A percentile compares a stretch with the other conserved stretches of the same genome.
Evolutionary conservation across 2,113 vertebrate species (phyloP).

Genomic region (Aspidoscelis tigris): DNA sequence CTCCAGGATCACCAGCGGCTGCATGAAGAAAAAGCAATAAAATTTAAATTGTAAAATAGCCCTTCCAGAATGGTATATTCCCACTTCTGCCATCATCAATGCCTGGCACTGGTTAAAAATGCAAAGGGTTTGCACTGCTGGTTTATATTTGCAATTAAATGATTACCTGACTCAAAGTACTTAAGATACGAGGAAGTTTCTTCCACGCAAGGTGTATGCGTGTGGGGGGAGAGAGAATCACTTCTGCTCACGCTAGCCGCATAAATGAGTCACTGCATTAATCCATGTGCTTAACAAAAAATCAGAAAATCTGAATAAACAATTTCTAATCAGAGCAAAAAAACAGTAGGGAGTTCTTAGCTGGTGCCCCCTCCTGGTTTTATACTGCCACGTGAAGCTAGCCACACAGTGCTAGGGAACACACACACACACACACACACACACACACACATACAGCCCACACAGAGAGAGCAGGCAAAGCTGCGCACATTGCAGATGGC

Average conservation of each 20-base stretch:
- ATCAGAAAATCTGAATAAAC: slow-evolving; percentile 19
- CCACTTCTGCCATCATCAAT: slow-evolving; percentile 10
- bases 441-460: too few species aligned
- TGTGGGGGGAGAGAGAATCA: slow-evolving; percentile 24
- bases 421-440: background rate
- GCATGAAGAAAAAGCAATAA: slow-evolving; percentile 23
- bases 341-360: background rate
- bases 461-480: too few species aligned
- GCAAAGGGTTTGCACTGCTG: slow-evolving; percentile 52
- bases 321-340: slow-evolving; percentile 31
- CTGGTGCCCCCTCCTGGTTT: background rate
- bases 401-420: background rate
- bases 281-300: slow-evolving; percentile 29
- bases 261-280: slow-evolving; percentile 50
- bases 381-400: background rate
- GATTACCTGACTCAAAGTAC: slow-evolving; percentile 42
- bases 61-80: slow-evolving; percentile 36
- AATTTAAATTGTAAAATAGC: background rate
- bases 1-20: background rate
- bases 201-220: background rate
- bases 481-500: background rate
- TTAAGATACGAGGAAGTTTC: slow-evolving; percentile 28
- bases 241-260: slow-evolving; percentile 44
- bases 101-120: slow-evolving; percentile 43
- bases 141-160: slow-evolving; percentile 39